A percentile compares a stretch with the other conserved stretches of the same genome.
phyloP scores from a whole-genome alignment of 2,797 vertebrate species.

The Epinephelus malabaricus region DNA sequence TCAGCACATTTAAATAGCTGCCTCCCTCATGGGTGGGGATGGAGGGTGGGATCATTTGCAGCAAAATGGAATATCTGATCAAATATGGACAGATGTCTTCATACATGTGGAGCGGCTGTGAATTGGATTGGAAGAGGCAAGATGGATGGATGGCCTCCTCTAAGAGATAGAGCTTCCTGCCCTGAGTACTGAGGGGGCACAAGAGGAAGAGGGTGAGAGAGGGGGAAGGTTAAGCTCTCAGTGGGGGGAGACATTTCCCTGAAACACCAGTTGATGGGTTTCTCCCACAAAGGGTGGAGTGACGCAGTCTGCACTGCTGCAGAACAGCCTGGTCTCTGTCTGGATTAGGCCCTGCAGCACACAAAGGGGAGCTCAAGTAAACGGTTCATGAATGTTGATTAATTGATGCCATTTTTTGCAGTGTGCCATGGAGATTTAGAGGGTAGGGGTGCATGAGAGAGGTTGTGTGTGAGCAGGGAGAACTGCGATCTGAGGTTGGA shows the following conservation, averaged over 20 bases:
- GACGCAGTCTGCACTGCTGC: slow-evolving; percentile 86
- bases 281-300: slow-evolving; percentile 85
- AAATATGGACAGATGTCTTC: slow-evolving; percentile 91
- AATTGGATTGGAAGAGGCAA: slow-evolving; percentile 83
- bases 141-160: slow-evolving; percentile 84
- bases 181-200: slow-evolving; percentile 83
- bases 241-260: slow-evolving; percentile 84
- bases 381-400: slow-evolving; percentile 92
- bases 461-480: slow-evolving; percentile 48
- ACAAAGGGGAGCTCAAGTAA: slow-evolving; percentile 89
- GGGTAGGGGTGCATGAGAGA: slow-evolving; percentile 65
- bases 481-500: slow-evolving; percentile 36
- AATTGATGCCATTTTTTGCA: slow-evolving; percentile 90
- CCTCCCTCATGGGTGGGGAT: slow-evolving; percentile 84
- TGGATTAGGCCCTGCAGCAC: slow-evolving; percentile 85
- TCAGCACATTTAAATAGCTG: slow-evolving; percentile 86
- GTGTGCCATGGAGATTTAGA: slow-evolving; percentile 87
- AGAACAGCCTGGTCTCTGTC: slow-evolving; percentile 90
- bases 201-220: slow-evolving; percentile 83
- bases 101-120: slow-evolving; percentile 86
- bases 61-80: slow-evolving; percentile 89
- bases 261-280: slow-evolving; percentile 87
- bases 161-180: slow-evolving; percentile 86
- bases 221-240: slow-evolving; percentile 82
- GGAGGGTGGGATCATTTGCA: slow-evolving; percentile 86